Evolutionary conservation across 2,797 vertebrate genomes (phyloP).

Genomic region (Scolopax rusticola): DNA sequence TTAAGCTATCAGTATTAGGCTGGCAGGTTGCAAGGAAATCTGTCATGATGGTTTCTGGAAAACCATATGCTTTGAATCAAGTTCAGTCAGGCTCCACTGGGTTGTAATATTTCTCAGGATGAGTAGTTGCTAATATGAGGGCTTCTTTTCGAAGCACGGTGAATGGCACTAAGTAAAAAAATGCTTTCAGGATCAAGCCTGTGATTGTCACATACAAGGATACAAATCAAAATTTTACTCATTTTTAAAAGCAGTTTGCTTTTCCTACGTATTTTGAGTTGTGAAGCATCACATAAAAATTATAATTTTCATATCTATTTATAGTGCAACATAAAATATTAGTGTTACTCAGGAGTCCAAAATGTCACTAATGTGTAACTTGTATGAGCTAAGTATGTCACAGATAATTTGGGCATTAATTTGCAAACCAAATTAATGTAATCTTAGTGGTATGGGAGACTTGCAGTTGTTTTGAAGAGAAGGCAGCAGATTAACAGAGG

Average conservation of each 20-base stretch:
- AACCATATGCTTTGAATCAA: constrained; percentile 19
- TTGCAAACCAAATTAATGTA: background rate
- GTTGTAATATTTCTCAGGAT: constrained; percentile 18
- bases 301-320: background rate
- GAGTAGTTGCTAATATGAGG: constrained; percentile 38
- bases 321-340: background rate
- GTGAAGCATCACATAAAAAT: background rate
- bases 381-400: background rate
- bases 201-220: background rate
- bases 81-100: constrained; percentile 25
- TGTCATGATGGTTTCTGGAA: constrained; percentile 43
- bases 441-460: background rate
- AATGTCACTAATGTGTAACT: background rate
- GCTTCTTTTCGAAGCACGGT: background rate
- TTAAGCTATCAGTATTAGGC: constrained; percentile 78
- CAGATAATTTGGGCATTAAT: background rate
- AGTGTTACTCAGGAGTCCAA: background rate
- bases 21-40: constrained; percentile 66
- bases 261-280: background rate
- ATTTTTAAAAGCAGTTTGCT: background rate
- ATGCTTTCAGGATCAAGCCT: background rate
- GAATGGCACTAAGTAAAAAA: background rate
- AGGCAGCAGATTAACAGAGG: background rate
- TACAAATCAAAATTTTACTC: background rate
- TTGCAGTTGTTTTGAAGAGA: background rate